Conservation (phyloP, 2,113 vertebrate genomes). For the Myocastor coypus region DNA sequence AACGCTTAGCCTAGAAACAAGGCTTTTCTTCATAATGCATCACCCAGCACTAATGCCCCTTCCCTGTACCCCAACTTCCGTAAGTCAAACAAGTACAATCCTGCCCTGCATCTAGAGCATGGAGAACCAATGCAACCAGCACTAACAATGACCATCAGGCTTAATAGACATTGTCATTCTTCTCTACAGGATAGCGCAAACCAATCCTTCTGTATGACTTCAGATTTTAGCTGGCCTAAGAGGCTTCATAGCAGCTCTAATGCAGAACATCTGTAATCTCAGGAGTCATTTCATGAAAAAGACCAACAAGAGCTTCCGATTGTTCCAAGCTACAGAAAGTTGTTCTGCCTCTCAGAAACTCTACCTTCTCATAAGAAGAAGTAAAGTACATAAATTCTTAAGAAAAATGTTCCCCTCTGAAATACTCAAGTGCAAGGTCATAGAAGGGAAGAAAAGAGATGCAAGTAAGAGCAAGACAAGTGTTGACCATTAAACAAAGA, state of each 20-base stretch:
- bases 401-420: background rate
- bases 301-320: background rate
- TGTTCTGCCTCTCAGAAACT: background rate
- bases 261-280: conserved; percentile 14
- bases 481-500: background rate
- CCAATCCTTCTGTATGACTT: conserved; percentile 6
- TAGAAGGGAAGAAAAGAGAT: background rate
- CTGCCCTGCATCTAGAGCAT: background rate
- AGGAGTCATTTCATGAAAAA: background rate
- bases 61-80: background rate
- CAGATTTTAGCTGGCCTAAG: background rate
- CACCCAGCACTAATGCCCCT: background rate
- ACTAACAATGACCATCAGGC: background rate
- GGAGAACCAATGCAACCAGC: background rate
- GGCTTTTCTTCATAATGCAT: background rate
- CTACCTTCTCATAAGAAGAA: background rate
- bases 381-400: background rate
- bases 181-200: background rate
- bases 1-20: background rate
- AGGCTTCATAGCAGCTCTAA: background rate
- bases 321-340: background rate
- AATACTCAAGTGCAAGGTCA: background rate
- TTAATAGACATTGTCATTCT: background rate
- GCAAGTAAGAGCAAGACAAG: conserved; percentile 25
- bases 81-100: background rate